These are phyloP conservation scores for Rafetus swinhoei DNA, from an alignment of 2,113 vertebrate genomes.

Conservation along the genomic window DNA sequence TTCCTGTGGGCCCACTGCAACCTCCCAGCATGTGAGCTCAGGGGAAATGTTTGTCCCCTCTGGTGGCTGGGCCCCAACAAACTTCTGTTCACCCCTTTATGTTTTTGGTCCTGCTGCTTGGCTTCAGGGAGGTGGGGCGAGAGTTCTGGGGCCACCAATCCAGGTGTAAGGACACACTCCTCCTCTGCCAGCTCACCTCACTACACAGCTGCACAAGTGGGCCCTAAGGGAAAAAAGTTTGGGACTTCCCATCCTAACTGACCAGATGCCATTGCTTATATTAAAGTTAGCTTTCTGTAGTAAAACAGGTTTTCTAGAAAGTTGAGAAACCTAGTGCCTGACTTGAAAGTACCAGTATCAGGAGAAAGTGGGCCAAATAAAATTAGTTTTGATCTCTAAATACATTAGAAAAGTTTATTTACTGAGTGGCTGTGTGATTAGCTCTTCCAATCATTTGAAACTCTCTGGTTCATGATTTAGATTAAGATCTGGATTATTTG, in stretches of 20 bases:
- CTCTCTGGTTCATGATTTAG: neutral
- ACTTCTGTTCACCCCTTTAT: too few species aligned
- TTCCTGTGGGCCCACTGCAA: too few species aligned
- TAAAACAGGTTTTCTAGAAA: neutral
- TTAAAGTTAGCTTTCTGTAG: neutral
- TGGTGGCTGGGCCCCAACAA: too few species aligned
- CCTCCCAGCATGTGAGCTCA: too few species aligned
- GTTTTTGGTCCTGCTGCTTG: too few species aligned
- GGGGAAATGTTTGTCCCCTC: too few species aligned
- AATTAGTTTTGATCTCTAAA: neutral
- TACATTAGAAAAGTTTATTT: neutral
- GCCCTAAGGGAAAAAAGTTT: neutral
- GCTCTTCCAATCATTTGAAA: neutral
- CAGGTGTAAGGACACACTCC: too few species aligned
- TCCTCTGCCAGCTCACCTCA: too few species aligned
- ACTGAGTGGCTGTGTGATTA: neutral
- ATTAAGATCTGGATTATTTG: neutral
- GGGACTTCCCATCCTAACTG: neutral
- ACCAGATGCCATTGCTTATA: neutral
- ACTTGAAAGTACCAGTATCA: neutral
- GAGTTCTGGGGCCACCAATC: too few species aligned
- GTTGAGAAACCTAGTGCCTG: neutral
- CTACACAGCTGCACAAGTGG: neutral
- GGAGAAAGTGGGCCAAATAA: neutral
- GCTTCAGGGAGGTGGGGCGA: too few species aligned